Evolutionary conservation across 2,888 invertebrate species (phyloP).

Genomic region (Hoplodrina blanda): DNA sequence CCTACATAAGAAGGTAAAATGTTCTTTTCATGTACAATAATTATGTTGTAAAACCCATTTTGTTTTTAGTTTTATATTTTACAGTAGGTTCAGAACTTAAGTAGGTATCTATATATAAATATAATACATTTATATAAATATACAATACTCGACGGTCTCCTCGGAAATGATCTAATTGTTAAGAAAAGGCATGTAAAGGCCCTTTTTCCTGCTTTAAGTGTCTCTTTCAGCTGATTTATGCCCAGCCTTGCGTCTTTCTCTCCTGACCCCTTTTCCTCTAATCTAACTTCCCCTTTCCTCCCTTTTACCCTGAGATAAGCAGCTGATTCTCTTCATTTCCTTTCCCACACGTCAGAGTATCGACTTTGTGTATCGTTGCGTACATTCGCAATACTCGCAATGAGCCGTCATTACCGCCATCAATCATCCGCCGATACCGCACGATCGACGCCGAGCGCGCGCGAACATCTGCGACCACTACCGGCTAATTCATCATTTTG

Average conservation of each 20-base stretch:
- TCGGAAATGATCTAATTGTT: neutral
- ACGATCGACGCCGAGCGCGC: conserved; percentile 49
- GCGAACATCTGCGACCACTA: conserved; percentile 64
- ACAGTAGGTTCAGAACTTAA: no score
- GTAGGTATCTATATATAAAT: no score
- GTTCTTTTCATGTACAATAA: no score
- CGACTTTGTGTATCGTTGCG: conserved; percentile 56
- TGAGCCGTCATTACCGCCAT: conserved; percentile 59
- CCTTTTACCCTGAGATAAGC: conserved; percentile 40
- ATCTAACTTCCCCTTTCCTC: conserved; percentile 30
- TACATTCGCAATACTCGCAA: conserved; percentile 32
- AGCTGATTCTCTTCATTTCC: conserved; percentile 59
- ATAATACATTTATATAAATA: neutral
- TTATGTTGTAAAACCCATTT: no score
- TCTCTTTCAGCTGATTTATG: conserved; percentile 39
- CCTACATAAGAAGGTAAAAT: neutral
- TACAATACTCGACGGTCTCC: neutral
- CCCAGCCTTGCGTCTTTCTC: conserved; percentile 10
- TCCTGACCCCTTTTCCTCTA: conserved; percentile 38
- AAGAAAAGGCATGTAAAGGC: conserved; percentile 4
- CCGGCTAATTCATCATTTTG: conserved; percentile 64
- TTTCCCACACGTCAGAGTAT: conserved; percentile 54
- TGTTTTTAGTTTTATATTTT: no score
- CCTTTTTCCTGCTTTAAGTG: conserved; percentile 35
- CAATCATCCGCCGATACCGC: conserved; percentile 65